A percentile compares a stretch with the other conserved stretches of the same genome.
Evolutionary conservation across 2,113 vertebrate species (phyloP).

Genomic region (Picathartes gymnocephalus): DNA sequence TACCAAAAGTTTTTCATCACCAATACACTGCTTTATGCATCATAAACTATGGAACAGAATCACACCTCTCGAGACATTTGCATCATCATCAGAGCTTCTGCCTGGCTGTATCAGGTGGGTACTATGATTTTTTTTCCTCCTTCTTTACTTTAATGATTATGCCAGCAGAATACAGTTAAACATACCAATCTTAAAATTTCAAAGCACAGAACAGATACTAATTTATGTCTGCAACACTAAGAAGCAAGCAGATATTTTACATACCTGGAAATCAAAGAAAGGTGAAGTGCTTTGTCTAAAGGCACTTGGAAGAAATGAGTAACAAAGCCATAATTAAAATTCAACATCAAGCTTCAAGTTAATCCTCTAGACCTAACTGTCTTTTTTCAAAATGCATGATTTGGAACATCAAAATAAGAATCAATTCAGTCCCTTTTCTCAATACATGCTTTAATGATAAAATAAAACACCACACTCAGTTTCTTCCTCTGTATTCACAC

Average conservation of each 20-base stretch:
- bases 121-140: neutral
- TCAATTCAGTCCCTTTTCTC: neutral
- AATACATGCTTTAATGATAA: neutral
- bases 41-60: neutral
- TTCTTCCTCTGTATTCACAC: neutral
- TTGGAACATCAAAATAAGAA: constrained; percentile 37
- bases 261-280: constrained; percentile 39
- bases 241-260: constrained; percentile 36
- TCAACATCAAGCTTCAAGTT: constrained; percentile 42
- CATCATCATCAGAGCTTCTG: neutral
- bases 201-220: constrained; percentile 25
- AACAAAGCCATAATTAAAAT: constrained; percentile 60
- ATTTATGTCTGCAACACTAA: neutral
- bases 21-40: neutral
- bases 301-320: neutral
- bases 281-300: constrained; percentile 59
- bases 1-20: neutral
- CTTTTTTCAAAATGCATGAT: constrained; percentile 28
- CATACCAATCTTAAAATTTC: neutral
- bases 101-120: neutral
- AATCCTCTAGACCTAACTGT: constrained; percentile 35
- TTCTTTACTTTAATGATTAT: neutral
- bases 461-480: neutral
- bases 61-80: neutral
- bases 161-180: neutral